Base-by-base conservation (phyloP, 2,113 vertebrate species). In the Capreolus pygargus region DNA sequence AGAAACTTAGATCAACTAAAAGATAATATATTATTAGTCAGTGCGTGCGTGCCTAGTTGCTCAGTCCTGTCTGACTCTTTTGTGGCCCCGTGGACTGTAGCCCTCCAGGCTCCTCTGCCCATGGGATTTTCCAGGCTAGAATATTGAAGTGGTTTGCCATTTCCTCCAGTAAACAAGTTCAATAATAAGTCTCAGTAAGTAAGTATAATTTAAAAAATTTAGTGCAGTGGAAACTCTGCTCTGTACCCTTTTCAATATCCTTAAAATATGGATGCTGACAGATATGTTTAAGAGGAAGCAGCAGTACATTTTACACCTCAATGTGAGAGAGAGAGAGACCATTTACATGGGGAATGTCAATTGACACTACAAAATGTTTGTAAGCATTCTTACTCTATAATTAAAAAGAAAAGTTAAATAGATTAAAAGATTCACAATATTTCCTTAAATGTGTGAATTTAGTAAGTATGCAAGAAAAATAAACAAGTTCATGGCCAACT, bases 331-430 rank as follows among this genome's bases (percentile, higher is more conserved):
- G 36, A 64, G 19, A 25, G 5, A 54, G 30, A n/a, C 1, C 15
- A 27, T 60, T 88, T 84, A 91, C n/a, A 50, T 28, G 12, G 61
- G 50, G 15, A 14, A 13, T 67, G 45, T 57, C 67, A 86, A 23
- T 0, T 39, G 36, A 93, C 33, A 27, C 28, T 92, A 7, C 4
- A 89, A 92, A 88, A 78, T 93, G 27, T 94, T 82, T 39, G 2
- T 74, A 86, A 88, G 50, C 23, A 54, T 76, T 89, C 97, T 96
- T n/a, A 84, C 17, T 19, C 43, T 64, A 15, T 74, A 86, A 97
- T 76, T 97, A 81, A 95, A 95, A 64, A 95, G 52, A 93, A 92
- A 95, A 92, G 86, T 58, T 85, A n/a, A 91, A 79, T 58, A 91
- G 21, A 4, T 58, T 39, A 94, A 88, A 10, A 83, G 28, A 61